Evolutionary conservation across 2,888 invertebrate species (phyloP), one percentile per base, ranked within the genome.

Genomic region (Ophion slaviceki): DNA sequence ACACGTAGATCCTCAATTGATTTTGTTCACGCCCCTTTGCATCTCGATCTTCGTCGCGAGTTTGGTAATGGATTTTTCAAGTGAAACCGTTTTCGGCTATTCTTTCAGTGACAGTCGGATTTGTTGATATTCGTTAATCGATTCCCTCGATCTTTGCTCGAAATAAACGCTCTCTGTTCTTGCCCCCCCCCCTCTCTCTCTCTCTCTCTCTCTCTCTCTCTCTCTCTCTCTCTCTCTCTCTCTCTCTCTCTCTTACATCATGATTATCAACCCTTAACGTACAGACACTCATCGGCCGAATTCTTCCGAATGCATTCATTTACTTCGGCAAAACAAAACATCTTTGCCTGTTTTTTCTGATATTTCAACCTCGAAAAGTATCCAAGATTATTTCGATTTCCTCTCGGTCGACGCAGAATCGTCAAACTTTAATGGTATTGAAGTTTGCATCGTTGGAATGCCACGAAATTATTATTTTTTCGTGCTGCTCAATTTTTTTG

Each of bases 271-370:
- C 45, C 57, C 57, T 40, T 40, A 8, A 5, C 57, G 40, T 24
- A 66, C 24, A 86, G 86, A 89, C 87, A 89, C 70, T 82, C 81
- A 79, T 84, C 80, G 86, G 78, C 14, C 40, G 40, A 8, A 40
- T 40, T 8, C 40, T 6, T 8, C 8, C 40, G 7, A 40, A 40
- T 8, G 40, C 40, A 40, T 40, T 40, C 5, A 40, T 40, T 1
- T 40, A 1, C 40, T 40, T 40, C 8, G 40, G 40, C 5, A 7
- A 7, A 40, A 40, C 40, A 40, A 40, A 40, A 40, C 8, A 8
- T 7, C 7, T 8, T 40, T 40, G 40, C 1, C 32, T 4, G 8
- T 40, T 40, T 40, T 40, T 40, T 7, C 40, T 1, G 6, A 40
- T 40, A 40, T 8, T 40, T 8, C 40, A 40, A 40, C 40, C 40